Evolutionary conservation across 2,113 vertebrate species (phyloP), one percentile per base, ranked within the genome.

Genomic region (Shinisaurus crocodilurus): DNA sequence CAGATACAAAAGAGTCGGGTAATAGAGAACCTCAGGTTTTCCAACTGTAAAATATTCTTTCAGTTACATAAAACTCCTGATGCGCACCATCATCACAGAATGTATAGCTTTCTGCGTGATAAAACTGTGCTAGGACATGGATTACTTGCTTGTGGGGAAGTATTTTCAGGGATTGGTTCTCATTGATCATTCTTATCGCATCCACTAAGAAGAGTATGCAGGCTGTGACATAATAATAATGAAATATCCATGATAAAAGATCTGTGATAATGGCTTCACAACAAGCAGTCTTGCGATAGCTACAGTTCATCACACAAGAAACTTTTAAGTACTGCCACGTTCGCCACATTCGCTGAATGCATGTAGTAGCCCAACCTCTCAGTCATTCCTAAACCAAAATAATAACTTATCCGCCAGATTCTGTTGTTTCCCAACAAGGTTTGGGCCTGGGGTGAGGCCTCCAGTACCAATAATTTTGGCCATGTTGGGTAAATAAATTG

Each of bases 151-250:
- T 89, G 6, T 27, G 40, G 48, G 1, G 72, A 75, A 29, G 40
- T 45, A 12, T 82, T 89, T 82, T 89, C 40, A 45, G 29, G 29
- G 40, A 48, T 18, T 25, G 45, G 6, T 43, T n/a, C 43, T 84
- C 81, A 84, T 65, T 89, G 88, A 67, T 84, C 54, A 84, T 89
- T 63, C 81, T 89, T 89, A 84, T 89, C 88, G 37, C 32, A 80
- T 83, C 50, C 50, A 54, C 32, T 76, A 63, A 77, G 54, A 88
- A 69, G 25, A 75, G 10, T 65, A 63, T 9, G 50, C 37, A 75
- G 81, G 37, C 37, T 84, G 50, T 65, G 37, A 84, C 88, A 63
- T 43, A 48, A 63, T 34, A 83, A 83, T 88, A 81, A 88, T 80
- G 77, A 81, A 88, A 69, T 81, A 81, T 76, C 81, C 88, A 76